Evolutionary conservation across 1,140 invertebrate species (phyloP).

Genomic region (Proctacanthus coquilletti): DNA sequence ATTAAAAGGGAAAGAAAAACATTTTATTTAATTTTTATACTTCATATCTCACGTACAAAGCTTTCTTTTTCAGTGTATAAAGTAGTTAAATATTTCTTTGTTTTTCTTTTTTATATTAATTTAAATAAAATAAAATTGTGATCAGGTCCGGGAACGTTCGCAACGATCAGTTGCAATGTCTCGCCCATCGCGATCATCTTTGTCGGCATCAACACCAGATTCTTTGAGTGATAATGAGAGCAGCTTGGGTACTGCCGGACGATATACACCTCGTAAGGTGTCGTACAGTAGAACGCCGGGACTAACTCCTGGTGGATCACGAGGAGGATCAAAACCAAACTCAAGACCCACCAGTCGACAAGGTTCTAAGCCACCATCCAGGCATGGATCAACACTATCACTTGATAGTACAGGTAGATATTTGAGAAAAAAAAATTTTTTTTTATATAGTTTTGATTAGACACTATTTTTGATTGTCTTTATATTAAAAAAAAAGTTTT

Average conservation of each 20-base stretch:
- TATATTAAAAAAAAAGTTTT: background rate
- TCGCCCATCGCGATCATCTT: conserved; percentile 48
- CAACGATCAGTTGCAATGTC: conserved; percentile 72
- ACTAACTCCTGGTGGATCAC: conserved; percentile 50
- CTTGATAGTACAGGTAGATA: conserved; percentile 68
- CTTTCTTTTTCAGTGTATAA: background rate
- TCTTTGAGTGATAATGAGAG: conserved; percentile 77
- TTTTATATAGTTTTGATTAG: too few species aligned
- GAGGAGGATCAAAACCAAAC: conserved; percentile 51
- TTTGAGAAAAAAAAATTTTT: background rate
- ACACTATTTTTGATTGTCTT: too few species aligned
- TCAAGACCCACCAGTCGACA: conserved; percentile 67
- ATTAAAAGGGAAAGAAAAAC: background rate
- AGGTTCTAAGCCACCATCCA: conserved; percentile 76
- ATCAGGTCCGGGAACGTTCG: conserved; percentile 76
- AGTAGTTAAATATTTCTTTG: background rate
- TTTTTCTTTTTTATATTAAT: conserved; percentile 1
- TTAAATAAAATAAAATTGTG: background rate
- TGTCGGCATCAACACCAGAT: conserved; percentile 68
- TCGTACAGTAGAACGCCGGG: conserved; percentile 35
- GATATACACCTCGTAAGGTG: conserved; percentile 39
- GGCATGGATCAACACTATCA: conserved; percentile 83
- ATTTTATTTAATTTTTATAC: background rate
- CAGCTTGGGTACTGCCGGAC: conserved; percentile 41
- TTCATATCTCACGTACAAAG: background rate